Evolutionary conservation across 2,888 invertebrate genomes (phyloP).

Genomic region (Noctua janthe): DNA sequence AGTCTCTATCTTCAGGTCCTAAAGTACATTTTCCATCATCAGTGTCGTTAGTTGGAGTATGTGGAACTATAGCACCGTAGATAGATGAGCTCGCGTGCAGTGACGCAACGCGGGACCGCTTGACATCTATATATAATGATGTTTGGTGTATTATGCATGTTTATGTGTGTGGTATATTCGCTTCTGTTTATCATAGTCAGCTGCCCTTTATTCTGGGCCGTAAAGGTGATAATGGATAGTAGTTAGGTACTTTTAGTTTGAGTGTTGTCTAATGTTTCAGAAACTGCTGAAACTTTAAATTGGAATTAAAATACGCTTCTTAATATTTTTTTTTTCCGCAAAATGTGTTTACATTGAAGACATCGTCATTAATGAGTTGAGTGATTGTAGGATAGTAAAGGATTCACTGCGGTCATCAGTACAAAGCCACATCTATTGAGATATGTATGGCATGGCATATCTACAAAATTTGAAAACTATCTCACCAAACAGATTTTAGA

Average conservation of each 20-base stretch:
- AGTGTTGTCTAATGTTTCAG: not conserved
- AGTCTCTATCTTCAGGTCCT: constrained; percentile 50
- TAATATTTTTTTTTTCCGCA: not conserved
- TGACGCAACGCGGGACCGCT: constrained; percentile 78
- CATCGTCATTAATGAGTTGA: not conserved
- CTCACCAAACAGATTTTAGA: not conserved
- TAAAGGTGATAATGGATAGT: not conserved
- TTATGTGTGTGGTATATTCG: constrained; percentile 52
- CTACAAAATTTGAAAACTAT: not conserved
- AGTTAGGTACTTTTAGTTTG: not conserved
- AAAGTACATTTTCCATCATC: constrained; percentile 63
- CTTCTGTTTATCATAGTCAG: constrained; percentile 40
- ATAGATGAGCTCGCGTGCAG: constrained; percentile 77
- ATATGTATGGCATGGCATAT: not conserved
- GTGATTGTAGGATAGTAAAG: not conserved
- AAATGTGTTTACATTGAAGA: not conserved
- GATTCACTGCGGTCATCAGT: not conserved
- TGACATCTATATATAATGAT: constrained; percentile 69
- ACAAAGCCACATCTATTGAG: not conserved
- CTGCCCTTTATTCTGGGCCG: constrained; percentile 33
- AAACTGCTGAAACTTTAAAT: constrained; percentile 8
- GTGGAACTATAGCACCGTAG: constrained; percentile 71
- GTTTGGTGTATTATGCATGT: constrained; percentile 52
- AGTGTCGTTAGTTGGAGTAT: constrained; percentile 35
- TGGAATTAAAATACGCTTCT: not conserved